Base-by-base conservation (phyloP, 2,797 vertebrate species). In the Ispidina lecontei region DNA sequence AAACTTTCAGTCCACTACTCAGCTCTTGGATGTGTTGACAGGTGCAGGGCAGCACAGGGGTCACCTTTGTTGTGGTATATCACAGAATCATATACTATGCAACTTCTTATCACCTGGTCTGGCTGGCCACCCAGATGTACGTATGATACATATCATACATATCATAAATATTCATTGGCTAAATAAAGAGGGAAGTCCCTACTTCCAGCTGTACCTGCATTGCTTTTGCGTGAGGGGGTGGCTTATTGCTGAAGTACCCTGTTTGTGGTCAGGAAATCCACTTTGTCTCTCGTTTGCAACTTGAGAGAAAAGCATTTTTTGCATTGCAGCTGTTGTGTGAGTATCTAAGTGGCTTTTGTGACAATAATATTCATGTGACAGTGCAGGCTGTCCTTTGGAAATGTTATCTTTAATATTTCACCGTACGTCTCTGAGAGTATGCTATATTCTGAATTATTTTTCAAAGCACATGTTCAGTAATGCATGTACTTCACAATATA, bases 1-100 rank as follows among this genome's bases (percentile, higher is more conserved):
- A 51, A 77, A 3, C 37, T 65, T 69, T 56, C 20, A 58, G 22
- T 25, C 25, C 22, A 31, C 10, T n/a, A 2, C 56, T 63, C 19
- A 11, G 20, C 11, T 49, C 21, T 7, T 26, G 0, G 1, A 15
- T 13, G 4, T 7, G 12, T 29, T 43, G 28, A 8, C 12, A 28
- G 7, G 22, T 29, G 31, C 43, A 41, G 25, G 0, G 1, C 18
- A 44, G 16, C 31, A 12, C 54, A 12, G 25, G 13, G 29, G 22
- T 56, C 31, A 11, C 21, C 25, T 17, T 5, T 31, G 12, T 31
- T 31, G n/a, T 55, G 54, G 20, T 22, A 39, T 39, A 39, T 39
- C 37, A 39, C 37, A 56, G n/a, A 33, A 21, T 22, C 12, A 56
- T 31, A 22, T 33, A 56, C 54, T 22, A 31, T 22, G 20, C n/a